Evolutionary conservation across 1,140 invertebrate species (phyloP).

Genomic region (Chrysomallon squamiferum): DNA sequence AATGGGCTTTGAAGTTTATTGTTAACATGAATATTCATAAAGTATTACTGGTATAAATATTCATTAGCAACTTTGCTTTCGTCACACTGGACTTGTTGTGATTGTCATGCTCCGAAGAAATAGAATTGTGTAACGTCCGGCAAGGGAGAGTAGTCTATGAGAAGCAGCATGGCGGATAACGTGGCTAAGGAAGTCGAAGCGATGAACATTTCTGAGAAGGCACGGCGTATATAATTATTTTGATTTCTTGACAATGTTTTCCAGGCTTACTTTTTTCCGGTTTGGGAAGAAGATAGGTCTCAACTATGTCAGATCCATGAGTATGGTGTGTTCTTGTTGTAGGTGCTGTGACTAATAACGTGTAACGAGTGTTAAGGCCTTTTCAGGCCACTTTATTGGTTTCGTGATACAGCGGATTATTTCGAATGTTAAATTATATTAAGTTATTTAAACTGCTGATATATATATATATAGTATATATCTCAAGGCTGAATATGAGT

Average conservation of each 20-base stretch:
- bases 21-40: no score
- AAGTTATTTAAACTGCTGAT: no score
- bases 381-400: not conserved
- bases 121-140: no score
- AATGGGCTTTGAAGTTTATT: no score
- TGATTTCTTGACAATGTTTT: slow-evolving; percentile 34
- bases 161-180: slow-evolving; percentile 55
- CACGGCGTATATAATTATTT: slow-evolving; percentile 41
- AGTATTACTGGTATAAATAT: no score
- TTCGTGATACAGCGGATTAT: not conserved
- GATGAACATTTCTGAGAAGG: slow-evolving; percentile 54
- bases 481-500: no score
- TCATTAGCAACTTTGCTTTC: no score
- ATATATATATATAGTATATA: no score
- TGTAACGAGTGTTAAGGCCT: not conserved
- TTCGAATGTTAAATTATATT: not conserved
- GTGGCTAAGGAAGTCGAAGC: slow-evolving; percentile 50
- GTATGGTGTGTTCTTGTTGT: slow-evolving; percentile 27
- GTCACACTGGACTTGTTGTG: no score
- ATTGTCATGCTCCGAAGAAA: no score
- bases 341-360: not conserved
- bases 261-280: slow-evolving; percentile 43
- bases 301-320: slow-evolving; percentile 36
- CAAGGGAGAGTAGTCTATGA: not conserved
- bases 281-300: slow-evolving; percentile 49